Percentiles rank a stretch among this genome's conserved stretches.
Evolutionary conservation across 1,140 invertebrate species (phyloP).

Genomic region (Drosophila cardini): DNA sequence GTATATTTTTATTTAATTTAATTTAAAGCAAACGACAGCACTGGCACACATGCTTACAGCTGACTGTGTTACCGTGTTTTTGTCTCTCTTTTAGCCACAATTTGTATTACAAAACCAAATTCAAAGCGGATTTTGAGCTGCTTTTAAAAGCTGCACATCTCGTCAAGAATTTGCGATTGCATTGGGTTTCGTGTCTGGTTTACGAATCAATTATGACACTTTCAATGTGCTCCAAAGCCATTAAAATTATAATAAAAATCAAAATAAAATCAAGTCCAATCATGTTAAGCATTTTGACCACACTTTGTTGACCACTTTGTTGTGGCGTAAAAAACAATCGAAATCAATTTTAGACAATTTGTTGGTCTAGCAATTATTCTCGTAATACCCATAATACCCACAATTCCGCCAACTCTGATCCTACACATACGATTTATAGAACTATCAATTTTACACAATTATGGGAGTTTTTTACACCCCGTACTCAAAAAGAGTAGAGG

Average conservation of each 20-base stretch:
- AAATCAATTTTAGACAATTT: not conserved
- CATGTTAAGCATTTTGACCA: not conserved
- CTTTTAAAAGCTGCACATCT: constrained; percentile 32
- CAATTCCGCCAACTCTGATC: not conserved
- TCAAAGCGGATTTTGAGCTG: constrained; percentile 62
- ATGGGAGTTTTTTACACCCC: constrained; percentile 29
- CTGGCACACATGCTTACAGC: not conserved
- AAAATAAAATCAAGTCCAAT: not conserved
- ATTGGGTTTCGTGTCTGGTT: constrained; percentile 33
- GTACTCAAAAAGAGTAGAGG: too few relatives aligned
- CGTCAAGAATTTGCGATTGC: constrained; percentile 47
- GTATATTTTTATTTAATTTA: too few relatives aligned
- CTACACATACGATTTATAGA: constrained; percentile 9
- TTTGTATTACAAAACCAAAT: constrained; percentile 77
- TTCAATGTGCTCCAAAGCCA: not conserved
- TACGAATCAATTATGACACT: constrained; percentile 28
- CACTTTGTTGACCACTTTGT: not conserved
- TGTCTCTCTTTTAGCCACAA: constrained; percentile 40
- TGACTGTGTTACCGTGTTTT: too few relatives aligned
- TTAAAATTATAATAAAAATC: not conserved
- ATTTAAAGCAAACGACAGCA: not conserved
- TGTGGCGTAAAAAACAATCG: not conserved
- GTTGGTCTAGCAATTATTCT: not conserved
- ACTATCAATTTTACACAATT: constrained; percentile 30
- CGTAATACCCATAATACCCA: constrained; percentile 1